phyloP scores from a whole-genome alignment of 2,797 vertebrate species.

The Tenualosa thibaudeaui region DNA sequence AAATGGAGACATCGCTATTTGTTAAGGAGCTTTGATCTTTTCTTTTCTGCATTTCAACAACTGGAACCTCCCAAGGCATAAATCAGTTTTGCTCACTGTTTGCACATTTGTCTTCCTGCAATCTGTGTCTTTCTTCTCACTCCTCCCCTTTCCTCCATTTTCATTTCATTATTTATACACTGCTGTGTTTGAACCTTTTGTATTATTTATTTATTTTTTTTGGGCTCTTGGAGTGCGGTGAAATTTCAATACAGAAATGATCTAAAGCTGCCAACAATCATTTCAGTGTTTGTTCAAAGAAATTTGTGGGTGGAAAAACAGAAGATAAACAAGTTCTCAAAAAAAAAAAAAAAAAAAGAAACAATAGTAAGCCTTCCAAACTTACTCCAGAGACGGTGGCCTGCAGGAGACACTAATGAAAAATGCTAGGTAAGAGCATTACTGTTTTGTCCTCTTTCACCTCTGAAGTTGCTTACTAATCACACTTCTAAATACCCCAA shows the following conservation, averaged over 20 bases:
- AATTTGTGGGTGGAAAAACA: constrained; percentile 12
- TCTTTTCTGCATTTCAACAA: constrained; percentile 52
- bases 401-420: neutral
- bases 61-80: constrained; percentile 55
- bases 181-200: constrained; percentile 53
- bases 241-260: constrained; percentile 2
- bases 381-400: neutral
- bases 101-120: constrained; percentile 54
- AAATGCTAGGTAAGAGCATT: neutral
- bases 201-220: neutral
- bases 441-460: neutral
- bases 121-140: constrained; percentile 37
- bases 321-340: constrained; percentile 9
- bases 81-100: constrained; percentile 63
- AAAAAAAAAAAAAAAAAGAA: neutral
- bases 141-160: constrained; percentile 47
- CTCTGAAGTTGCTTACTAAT: neutral
- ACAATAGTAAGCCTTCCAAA: neutral
- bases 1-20: constrained; percentile 54
- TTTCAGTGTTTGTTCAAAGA: constrained; percentile 10
- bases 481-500: neutral
- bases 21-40: constrained; percentile 61
- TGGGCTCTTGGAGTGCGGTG: neutral
- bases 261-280: constrained; percentile 10
- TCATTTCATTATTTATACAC: constrained; percentile 53